Conservation (phyloP, 1,140 invertebrate genomes). For the Metaphire vulgaris region DNA sequence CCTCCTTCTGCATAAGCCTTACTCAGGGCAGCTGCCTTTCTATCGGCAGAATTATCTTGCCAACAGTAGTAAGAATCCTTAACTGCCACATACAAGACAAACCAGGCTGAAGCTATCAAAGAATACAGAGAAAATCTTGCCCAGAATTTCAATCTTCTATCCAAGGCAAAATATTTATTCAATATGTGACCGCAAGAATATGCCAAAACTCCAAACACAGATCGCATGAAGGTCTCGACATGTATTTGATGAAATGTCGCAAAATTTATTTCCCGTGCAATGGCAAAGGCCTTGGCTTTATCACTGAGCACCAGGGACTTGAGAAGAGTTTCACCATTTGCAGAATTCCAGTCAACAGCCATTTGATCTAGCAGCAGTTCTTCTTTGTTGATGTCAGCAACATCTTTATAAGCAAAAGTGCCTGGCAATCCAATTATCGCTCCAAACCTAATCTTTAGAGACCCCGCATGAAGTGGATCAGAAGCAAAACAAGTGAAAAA, state of each 20-base stretch:
- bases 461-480: slow-evolving; percentile 58
- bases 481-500: slow-evolving; percentile 63
- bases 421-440: slow-evolving; percentile 61
- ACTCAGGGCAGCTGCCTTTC: slow-evolving; percentile 57
- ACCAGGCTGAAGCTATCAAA: slow-evolving; percentile 56
- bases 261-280: slow-evolving; percentile 65
- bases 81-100: slow-evolving; percentile 59
- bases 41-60: slow-evolving; percentile 61
- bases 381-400: slow-evolving; percentile 52
- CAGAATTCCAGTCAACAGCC: slow-evolving; percentile 56
- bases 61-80: slow-evolving; percentile 60
- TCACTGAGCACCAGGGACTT: slow-evolving; percentile 64
- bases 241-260: slow-evolving; percentile 56
- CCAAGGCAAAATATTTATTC: slow-evolving; percentile 58
- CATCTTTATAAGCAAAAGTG: slow-evolving; percentile 57
- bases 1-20: slow-evolving; percentile 64
- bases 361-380: slow-evolving; percentile 36
- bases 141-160: slow-evolving; percentile 50
- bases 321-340: slow-evolving; percentile 58
- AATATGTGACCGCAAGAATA: slow-evolving; percentile 55
- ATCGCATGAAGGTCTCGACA: slow-evolving; percentile 55
- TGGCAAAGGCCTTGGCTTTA: slow-evolving; percentile 68
- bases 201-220: slow-evolving; percentile 47
- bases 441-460: slow-evolving; percentile 51
- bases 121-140: slow-evolving; percentile 57